Evolutionary conservation across 1,140 invertebrate species (phyloP).

Genomic region (Micrasema minimum): DNA sequence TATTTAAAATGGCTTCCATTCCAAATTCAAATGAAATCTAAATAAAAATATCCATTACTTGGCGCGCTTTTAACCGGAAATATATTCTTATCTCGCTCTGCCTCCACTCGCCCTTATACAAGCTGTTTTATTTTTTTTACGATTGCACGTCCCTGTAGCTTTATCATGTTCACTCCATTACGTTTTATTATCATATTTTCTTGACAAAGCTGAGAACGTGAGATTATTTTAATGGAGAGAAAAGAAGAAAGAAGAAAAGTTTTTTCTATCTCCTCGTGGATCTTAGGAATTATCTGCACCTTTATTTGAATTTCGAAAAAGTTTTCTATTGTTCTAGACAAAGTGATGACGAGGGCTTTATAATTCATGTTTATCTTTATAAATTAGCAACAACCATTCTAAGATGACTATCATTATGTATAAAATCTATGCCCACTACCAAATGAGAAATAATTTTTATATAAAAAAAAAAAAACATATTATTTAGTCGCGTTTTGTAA

Average conservation of each 20-base stretch:
- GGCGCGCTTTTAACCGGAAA: constrained; percentile 35
- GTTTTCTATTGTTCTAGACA: constrained; percentile 5
- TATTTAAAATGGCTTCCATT: constrained; percentile 40
- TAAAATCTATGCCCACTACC: too few species aligned
- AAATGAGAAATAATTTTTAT: too few species aligned
- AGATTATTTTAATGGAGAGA: constrained; percentile 54
- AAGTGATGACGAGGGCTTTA: neutral
- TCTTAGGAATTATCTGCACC: constrained; percentile 46
- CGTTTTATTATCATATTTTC: constrained; percentile 55
- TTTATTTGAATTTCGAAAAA: constrained; percentile 35
- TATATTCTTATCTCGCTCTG: constrained; percentile 46
- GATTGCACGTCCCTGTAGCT: constrained; percentile 52
- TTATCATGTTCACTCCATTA: constrained; percentile 55
- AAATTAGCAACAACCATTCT: neutral
- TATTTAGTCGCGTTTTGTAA: too few species aligned
- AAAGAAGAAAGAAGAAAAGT: constrained; percentile 42
- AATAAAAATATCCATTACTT: constrained; percentile 50
- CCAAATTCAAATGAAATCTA: constrained; percentile 48
- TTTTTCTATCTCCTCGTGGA: constrained; percentile 34
- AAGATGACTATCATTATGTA: too few species aligned
- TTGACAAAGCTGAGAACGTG: constrained; percentile 54
- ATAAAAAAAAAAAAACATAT: too few species aligned
- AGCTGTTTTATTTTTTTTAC: constrained; percentile 55
- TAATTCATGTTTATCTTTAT: neutral
- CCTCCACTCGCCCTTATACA: constrained; percentile 19